A percentile compares a stretch with the other conserved stretches of the same genome.
Conservation (phyloP, 2,888 invertebrate genomes). For the Dexiosoma caninum region DNA sequence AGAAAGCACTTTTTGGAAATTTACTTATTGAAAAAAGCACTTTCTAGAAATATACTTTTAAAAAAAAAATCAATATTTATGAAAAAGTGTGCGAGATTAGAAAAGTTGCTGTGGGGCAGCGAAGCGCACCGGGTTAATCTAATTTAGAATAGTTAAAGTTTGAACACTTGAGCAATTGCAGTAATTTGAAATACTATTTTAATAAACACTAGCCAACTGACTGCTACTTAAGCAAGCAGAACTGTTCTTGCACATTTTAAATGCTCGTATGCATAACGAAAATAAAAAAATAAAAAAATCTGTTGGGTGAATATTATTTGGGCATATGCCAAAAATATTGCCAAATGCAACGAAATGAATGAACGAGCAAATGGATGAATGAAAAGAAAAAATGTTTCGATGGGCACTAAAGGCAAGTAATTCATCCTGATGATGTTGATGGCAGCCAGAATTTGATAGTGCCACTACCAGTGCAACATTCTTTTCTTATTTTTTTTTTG, state of each 20-base stretch:
- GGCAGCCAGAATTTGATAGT: conserved; percentile 62
- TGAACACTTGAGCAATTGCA: too few species aligned
- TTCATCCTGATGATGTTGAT: conserved; percentile 62
- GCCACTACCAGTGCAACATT: conserved; percentile 50
- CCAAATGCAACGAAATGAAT: conserved; percentile 50
- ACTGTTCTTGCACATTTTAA: conserved; percentile 26
- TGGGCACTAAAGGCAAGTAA: conserved; percentile 64
- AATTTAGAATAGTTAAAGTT: too few species aligned
- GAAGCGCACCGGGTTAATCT: too few species aligned
- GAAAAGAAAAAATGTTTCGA: conserved; percentile 59
- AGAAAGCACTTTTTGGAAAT: too few species aligned
- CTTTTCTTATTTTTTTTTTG: too few species aligned
- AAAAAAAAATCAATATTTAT: too few species aligned
- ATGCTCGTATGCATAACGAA: conserved; percentile 44
- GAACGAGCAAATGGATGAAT: conserved; percentile 46
- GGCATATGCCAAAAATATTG: conserved; percentile 63
- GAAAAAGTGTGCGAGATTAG: too few species aligned
- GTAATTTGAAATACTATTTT: too few species aligned
- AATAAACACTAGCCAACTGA: too few species aligned
- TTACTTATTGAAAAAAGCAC: too few species aligned
- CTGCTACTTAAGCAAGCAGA: not conserved
- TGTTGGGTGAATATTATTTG: conserved; percentile 55
- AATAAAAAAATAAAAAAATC: conserved; percentile 13
- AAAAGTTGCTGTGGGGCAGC: too few species aligned
- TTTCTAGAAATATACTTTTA: too few species aligned